phyloP scores from a whole-genome alignment of 2,113 vertebrate species.

The Motacilla alba region DNA sequence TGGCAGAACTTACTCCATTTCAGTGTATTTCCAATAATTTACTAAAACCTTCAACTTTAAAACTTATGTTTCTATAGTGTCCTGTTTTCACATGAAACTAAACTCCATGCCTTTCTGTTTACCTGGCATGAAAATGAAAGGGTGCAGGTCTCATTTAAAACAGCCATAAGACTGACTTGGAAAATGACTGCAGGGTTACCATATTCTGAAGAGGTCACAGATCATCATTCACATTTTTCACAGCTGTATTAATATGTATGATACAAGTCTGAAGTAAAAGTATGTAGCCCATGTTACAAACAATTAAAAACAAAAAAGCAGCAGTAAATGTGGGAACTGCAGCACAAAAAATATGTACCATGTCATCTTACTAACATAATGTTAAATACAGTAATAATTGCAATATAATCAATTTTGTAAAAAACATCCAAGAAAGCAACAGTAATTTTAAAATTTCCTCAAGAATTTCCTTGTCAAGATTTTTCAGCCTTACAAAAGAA shows the following conservation, averaged over 20 bases:
- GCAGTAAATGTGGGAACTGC: neutral
- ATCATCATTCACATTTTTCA: neutral
- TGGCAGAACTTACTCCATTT: neutral
- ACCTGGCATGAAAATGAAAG: neutral
- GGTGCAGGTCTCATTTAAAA: neutral
- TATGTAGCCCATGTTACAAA: neutral
- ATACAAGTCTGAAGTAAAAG: neutral
- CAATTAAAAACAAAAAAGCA: neutral
- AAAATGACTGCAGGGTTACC: neutral
- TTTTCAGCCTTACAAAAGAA: neutral
- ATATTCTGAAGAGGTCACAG: neutral
- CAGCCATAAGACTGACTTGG: neutral
- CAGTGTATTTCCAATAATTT: neutral
- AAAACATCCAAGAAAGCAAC: neutral
- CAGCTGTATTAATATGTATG: neutral
- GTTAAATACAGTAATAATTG: neutral
- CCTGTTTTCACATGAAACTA: neutral
- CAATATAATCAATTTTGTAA: neutral
- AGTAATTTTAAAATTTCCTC: neutral
- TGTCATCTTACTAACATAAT: neutral
- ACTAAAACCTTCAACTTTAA: neutral
- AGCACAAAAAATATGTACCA: neutral
- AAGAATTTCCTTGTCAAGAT: neutral
- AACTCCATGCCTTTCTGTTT: neutral
- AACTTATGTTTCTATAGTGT: neutral